Percentiles rank a stretch among this genome's conserved stretches.
Evolutionary conservation across 2,888 invertebrate species (phyloP).

Genomic region (Latrodectus hesperus): DNA sequence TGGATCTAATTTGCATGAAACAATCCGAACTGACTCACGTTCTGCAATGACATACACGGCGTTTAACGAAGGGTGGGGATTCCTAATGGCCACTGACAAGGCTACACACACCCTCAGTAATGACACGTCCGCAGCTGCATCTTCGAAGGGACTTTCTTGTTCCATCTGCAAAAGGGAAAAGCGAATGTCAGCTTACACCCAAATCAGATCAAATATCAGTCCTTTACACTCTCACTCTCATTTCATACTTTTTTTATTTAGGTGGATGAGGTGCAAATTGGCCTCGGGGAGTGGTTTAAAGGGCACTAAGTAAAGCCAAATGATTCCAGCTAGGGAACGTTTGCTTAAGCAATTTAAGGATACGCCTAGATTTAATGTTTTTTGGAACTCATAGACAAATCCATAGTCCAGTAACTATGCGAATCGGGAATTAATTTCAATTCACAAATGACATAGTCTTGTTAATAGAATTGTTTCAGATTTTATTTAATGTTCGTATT

Average conservation of each 20-base stretch:
- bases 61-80: conserved; percentile 52
- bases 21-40: conserved; percentile 34
- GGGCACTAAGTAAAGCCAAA: not conserved
- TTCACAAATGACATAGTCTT: no score
- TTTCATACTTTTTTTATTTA: not conserved
- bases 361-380: conserved; percentile 12
- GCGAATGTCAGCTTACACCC: conserved; percentile 51
- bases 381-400: no score
- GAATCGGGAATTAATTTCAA: no score
- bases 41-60: conserved; percentile 37
- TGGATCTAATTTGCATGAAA: conserved; percentile 34
- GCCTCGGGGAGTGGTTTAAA: not conserved
- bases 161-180: conserved; percentile 19
- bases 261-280: conserved; percentile 13
- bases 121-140: conserved; percentile 55
- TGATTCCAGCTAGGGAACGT: not conserved
- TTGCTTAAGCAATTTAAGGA: not conserved
- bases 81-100: conserved; percentile 43
- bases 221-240: not conserved
- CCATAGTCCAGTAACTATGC: no score
- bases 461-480: no score
- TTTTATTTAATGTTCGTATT: no score
- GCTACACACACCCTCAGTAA: conserved; percentile 55
- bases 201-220: conserved; percentile 17
- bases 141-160: not conserved